Percentiles rank a stretch among this genome's conserved stretches.
Conservation (phyloP, 2,797 vertebrate species). For the Aulostomus chinensis region DNA sequence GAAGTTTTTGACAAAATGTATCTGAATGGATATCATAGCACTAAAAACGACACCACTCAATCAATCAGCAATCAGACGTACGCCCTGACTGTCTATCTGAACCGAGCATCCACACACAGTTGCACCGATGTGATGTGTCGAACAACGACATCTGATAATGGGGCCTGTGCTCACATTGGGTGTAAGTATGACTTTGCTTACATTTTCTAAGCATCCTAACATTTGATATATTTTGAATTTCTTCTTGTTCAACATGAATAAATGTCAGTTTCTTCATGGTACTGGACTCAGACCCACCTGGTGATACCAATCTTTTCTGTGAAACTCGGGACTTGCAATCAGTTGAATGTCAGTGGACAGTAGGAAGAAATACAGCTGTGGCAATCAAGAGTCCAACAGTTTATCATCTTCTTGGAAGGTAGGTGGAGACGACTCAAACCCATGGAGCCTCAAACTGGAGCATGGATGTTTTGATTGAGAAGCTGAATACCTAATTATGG, state of each 20-base stretch:
- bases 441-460: background rate
- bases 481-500: too few species aligned
- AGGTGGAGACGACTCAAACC: background rate
- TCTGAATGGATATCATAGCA: fast-evolving
- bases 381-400: fast-evolving
- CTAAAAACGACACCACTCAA: fast-evolving
- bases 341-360: slow-evolving; percentile 66
- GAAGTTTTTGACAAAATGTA: fast-evolving
- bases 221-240: background rate
- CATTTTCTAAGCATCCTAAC: background rate
- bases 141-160: fast-evolving
- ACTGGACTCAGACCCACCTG: slow-evolving; percentile 62
- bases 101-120: fast-evolving
- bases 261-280: background rate
- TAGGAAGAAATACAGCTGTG: background rate
- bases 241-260: background rate
- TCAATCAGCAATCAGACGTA: slow-evolving; percentile 48
- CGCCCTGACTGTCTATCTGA: slow-evolving; percentile 23
- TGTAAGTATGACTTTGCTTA: slow-evolving; percentile 64
- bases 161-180: slow-evolving; percentile 19
- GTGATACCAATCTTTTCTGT: slow-evolving; percentile 65
- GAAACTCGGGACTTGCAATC: slow-evolving; percentile 70
- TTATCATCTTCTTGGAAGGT: slow-evolving; percentile 72
- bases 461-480: too few species aligned
- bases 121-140: slow-evolving; percentile 21